Conservation (phyloP, 2,113 vertebrate species). For the Mesitornis unicolor region DNA sequence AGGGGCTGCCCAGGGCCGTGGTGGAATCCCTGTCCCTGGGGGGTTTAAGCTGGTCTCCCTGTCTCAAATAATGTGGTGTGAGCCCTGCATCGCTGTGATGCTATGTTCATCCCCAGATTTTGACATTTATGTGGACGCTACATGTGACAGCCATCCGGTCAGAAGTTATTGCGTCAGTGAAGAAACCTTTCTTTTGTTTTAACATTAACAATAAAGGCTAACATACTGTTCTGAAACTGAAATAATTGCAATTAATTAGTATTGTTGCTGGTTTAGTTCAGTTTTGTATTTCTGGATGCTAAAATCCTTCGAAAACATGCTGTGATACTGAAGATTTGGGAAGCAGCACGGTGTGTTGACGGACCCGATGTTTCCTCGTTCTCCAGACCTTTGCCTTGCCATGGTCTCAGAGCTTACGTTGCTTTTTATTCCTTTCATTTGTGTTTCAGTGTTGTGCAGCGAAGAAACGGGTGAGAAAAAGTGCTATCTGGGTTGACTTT, state of each 20-base stretch:
- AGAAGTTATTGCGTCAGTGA: constrained; percentile 10
- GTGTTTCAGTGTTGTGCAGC: not conserved
- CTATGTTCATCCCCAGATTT: too few species aligned
- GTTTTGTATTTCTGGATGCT: not conserved
- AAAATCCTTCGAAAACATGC: not conserved
- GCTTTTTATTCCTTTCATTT: constrained; percentile 32
- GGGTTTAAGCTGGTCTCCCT: too few species aligned
- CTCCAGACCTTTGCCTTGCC: not conserved
- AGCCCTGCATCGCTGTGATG: too few species aligned
- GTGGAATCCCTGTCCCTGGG: too few species aligned
- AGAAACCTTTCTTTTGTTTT: not conserved
- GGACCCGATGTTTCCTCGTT: not conserved
- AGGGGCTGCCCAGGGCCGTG: too few species aligned
- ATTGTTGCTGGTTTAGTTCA: not conserved
- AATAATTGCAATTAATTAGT: constrained; percentile 8
- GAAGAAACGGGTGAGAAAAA: not conserved
- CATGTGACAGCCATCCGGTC: not conserved
- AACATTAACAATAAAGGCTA: not conserved
- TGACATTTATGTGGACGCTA: too few species aligned
- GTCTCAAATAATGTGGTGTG: too few species aligned
- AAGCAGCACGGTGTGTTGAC: not conserved
- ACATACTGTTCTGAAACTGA: not conserved
- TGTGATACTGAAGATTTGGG: not conserved
- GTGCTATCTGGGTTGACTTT: constrained; percentile 27
- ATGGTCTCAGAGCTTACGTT: not conserved